Conservation (phyloP, 2,113 vertebrate genomes). For the Ailurus styani region DNA sequence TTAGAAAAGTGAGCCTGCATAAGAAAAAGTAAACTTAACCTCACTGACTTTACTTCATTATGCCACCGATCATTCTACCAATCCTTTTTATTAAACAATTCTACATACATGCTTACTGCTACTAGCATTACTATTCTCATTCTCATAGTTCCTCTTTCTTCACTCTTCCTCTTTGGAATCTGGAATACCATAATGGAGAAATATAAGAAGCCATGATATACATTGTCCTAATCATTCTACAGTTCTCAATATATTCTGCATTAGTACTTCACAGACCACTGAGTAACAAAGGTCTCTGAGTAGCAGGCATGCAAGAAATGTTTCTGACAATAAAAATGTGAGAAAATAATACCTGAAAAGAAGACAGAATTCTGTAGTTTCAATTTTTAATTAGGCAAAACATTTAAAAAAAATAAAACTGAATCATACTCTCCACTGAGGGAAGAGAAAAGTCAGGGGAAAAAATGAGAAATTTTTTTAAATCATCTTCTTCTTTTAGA, state of each 20-base stretch:
- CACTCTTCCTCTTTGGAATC: not conserved
- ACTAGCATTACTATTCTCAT: not conserved
- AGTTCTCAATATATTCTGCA: not conserved
- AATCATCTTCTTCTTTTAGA: no score
- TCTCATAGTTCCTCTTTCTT: not conserved
- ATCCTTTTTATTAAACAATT: not conserved
- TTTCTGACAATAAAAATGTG: not conserved
- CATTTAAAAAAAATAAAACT: not conserved
- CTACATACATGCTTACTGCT: not conserved
- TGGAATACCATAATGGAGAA: not conserved
- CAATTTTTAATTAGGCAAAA: not conserved
- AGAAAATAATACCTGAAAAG: not conserved
- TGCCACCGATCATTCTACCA: not conserved
- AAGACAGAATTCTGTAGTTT: not conserved
- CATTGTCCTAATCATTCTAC: not conserved
- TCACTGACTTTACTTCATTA: not conserved
- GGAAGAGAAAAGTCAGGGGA: not conserved
- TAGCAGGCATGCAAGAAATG: not conserved
- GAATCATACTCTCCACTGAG: not conserved
- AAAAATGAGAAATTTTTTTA: not conserved
- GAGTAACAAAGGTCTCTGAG: not conserved
- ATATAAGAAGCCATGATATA: not conserved
- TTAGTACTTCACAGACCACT: not conserved
- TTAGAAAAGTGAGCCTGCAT: not conserved
- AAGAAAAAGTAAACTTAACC: slow-evolving; percentile 4